These are phyloP conservation scores for Drosophila anomalipes DNA, from an alignment of 2,888 invertebrate genomes.

Conservation along the genomic window DNA sequence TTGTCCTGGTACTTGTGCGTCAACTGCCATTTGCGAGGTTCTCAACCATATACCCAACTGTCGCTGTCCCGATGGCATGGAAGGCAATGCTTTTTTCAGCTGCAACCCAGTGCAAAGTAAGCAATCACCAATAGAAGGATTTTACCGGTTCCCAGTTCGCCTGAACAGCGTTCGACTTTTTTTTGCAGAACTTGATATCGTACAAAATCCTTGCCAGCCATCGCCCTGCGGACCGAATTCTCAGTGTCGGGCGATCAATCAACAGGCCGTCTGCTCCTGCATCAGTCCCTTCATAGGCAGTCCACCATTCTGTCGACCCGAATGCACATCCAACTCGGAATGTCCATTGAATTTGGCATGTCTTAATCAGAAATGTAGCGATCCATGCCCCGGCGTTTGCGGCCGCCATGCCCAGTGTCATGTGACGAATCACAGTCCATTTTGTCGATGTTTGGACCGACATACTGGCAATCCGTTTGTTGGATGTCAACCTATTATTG, in stretches of 20 bases:
- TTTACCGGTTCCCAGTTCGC: background rate
- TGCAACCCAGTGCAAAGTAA: slow-evolving; percentile 87
- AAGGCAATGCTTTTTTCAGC: slow-evolving; percentile 90
- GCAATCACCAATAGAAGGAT: slow-evolving; percentile 14
- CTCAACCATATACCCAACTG: slow-evolving; percentile 91
- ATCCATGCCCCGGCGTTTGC: slow-evolving; percentile 91
- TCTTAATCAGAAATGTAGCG: slow-evolving; percentile 89
- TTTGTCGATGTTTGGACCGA: slow-evolving; percentile 89
- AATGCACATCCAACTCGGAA: slow-evolving; percentile 90
- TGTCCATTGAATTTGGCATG: slow-evolving; percentile 91
- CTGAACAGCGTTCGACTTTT: slow-evolving; percentile 1
- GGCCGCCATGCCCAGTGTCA: slow-evolving; percentile 90
- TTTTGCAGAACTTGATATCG: slow-evolving; percentile 72
- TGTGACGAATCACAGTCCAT: slow-evolving; percentile 91
- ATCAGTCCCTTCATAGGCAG: slow-evolving; percentile 88
- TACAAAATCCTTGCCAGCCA: slow-evolving; percentile 87
- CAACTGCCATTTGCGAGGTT: slow-evolving; percentile 90
- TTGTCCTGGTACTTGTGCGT: slow-evolving; percentile 90
- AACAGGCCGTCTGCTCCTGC: slow-evolving; percentile 90
- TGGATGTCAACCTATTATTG: slow-evolving; percentile 86
- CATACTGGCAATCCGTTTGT: slow-evolving; percentile 89
- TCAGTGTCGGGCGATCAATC: slow-evolving; percentile 90
- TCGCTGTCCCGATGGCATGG: slow-evolving; percentile 87
- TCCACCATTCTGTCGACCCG: slow-evolving; percentile 90
- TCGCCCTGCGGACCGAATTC: slow-evolving; percentile 94